Evolutionary conservation across 1,140 invertebrate genomes (phyloP), one percentile per base, ranked within the genome.

Genomic region (Drosophila dunni): DNA sequence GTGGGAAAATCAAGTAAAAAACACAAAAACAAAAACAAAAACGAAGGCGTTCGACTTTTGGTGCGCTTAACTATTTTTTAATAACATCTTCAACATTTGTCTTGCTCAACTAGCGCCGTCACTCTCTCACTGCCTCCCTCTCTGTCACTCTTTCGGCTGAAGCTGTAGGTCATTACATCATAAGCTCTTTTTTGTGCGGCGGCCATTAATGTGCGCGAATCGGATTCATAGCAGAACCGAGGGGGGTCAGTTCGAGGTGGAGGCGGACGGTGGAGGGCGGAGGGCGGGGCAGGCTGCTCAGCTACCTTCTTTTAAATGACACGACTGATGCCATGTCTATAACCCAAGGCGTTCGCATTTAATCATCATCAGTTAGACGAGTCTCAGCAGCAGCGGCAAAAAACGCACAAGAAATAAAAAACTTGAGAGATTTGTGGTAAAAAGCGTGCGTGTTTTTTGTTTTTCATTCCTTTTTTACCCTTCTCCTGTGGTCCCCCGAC

Each of bases 291-390:
- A 33, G 38, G 73, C 70, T 61, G 69, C 36, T 66, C 54, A 77
- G 78, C 85, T 90, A 89, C 84, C 84, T 89, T 89, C 84, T 89
- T 89, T 89, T 89, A 89, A 89, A 89, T 89, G 84, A 89, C 84
- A 89, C 84, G 81, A 88, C 84, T 89, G 84, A 89, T 89, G 84
- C 84, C 84, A 89, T 89, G 84, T 89, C 84, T 89, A 89, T 89
- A 89, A 90, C 84, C 85, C 81, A 82, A 89, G 84, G 84, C 84
- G 71, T 78, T 84, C 75, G 84, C 80, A 89, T 89, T 89, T 89
- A 89, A 89, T 89, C 84, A 89, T 89, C 84, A 89, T 89, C 85
- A 89, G 85, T 89, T 89, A 89, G 84, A 88, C 84, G 85, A 88
- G 67, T 72, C 61, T 82, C 72, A 51, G 70, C 78, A 71, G 36